These are phyloP conservation scores for Callionymus lyra DNA, from an alignment of 2,113 vertebrate species.

Conservation along the genomic window DNA sequence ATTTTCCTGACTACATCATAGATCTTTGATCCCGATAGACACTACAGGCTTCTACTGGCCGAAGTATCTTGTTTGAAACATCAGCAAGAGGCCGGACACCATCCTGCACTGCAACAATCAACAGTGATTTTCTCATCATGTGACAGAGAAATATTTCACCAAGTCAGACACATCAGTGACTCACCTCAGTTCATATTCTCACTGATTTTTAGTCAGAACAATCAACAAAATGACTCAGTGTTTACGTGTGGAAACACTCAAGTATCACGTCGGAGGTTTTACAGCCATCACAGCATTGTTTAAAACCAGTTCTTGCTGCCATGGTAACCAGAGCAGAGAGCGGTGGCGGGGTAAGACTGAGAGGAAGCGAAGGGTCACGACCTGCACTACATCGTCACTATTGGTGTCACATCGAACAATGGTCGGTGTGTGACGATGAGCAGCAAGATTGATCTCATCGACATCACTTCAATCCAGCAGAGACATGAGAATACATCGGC, in stretches of 20 bases:
- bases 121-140: too few species aligned
- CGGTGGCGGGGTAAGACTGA: constrained; percentile 38
- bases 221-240: not conserved
- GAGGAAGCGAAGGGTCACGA: constrained; percentile 42
- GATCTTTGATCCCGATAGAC: too few species aligned
- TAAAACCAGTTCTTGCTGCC: constrained; percentile 52
- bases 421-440: not conserved
- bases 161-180: too few species aligned
- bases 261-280: constrained; percentile 25
- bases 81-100: too few species aligned
- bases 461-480: too few species aligned
- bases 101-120: too few species aligned
- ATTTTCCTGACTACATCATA: too few species aligned
- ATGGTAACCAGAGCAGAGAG: constrained; percentile 45
- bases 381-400: constrained; percentile 22
- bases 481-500: too few species aligned
- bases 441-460: too few species aligned
- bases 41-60: too few species aligned
- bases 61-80: too few species aligned
- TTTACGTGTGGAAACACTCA: constrained; percentile 9
- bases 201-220: not conserved
- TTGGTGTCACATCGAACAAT: constrained; percentile 15
- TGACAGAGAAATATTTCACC: too few species aligned
- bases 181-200: not conserved
- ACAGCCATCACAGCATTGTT: constrained; percentile 44